Evolutionary conservation across 2,113 vertebrate genomes (phyloP).

Genomic region (Galemys pyrenaicus): DNA sequence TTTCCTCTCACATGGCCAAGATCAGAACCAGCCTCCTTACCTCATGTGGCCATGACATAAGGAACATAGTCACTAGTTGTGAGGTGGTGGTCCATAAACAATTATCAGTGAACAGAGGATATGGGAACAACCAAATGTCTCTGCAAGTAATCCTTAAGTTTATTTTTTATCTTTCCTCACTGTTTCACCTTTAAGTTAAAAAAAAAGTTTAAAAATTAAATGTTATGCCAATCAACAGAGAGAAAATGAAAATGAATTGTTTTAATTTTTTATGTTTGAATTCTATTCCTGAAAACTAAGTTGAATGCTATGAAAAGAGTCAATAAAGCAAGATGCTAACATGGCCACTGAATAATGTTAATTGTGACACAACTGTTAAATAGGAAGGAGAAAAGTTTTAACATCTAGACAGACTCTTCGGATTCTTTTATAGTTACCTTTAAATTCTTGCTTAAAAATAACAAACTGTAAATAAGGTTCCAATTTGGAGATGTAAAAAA

Average conservation of each 20-base stretch:
- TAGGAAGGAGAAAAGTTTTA: neutral
- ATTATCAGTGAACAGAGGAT: neutral
- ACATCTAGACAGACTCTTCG: neutral
- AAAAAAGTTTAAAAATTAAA: neutral
- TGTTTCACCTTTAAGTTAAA: neutral
- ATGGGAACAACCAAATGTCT: neutral
- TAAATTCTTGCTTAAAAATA: neutral
- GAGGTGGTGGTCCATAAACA: neutral
- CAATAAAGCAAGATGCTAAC: neutral
- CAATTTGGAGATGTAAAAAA: neutral
- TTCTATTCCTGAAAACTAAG: conserved; percentile 4
- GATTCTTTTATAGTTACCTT: neutral
- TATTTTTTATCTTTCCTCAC: neutral
- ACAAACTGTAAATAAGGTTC: neutral
- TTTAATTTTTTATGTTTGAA: neutral
- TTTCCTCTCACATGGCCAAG: neutral
- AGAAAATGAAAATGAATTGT: neutral
- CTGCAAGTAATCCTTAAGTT: neutral
- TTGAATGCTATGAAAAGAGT: neutral
- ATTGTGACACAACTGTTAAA: neutral
- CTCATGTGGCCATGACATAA: neutral
- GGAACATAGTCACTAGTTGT: neutral
- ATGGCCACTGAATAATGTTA: neutral
- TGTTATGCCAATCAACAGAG: neutral
- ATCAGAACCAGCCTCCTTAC: neutral